Conservation (phyloP, 2,113 vertebrate species). For the Odobenus rosmarus region DNA sequence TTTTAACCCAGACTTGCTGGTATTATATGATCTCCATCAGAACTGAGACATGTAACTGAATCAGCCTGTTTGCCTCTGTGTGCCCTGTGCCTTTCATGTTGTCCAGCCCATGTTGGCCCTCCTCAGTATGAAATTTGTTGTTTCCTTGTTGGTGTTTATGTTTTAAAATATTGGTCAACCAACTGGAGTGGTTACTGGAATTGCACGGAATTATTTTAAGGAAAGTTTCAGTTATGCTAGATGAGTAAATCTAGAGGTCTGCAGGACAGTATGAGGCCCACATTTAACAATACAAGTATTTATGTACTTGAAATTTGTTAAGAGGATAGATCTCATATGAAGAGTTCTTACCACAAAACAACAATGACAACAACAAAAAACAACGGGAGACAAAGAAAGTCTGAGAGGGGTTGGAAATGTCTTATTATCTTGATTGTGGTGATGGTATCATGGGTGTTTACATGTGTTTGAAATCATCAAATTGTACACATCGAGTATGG, state of each 20-base stretch:
- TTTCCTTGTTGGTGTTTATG: neutral
- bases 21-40: neutral
- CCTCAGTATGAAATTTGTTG: neutral
- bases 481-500: neutral
- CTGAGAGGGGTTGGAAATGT: neutral
- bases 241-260: neutral
- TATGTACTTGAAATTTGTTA: neutral
- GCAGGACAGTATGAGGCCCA: fast-evolving
- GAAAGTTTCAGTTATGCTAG: neutral
- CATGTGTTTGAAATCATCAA: neutral
- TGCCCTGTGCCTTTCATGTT: neutral
- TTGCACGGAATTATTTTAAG: neutral
- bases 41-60: neutral
- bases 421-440: neutral
- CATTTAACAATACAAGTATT: no score
- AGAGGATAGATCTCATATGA: neutral
- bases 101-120: neutral
- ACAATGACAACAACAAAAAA: no score
- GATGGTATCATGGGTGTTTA: neutral
- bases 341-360: neutral
- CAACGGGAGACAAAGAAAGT: neutral
- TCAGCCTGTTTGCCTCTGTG: neutral
- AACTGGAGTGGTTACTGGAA: neutral
- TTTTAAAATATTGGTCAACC: neutral
- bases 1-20: neutral